Conservation (phyloP, 2,113 vertebrate species). For the Rhizomys pruinosus region DNA sequence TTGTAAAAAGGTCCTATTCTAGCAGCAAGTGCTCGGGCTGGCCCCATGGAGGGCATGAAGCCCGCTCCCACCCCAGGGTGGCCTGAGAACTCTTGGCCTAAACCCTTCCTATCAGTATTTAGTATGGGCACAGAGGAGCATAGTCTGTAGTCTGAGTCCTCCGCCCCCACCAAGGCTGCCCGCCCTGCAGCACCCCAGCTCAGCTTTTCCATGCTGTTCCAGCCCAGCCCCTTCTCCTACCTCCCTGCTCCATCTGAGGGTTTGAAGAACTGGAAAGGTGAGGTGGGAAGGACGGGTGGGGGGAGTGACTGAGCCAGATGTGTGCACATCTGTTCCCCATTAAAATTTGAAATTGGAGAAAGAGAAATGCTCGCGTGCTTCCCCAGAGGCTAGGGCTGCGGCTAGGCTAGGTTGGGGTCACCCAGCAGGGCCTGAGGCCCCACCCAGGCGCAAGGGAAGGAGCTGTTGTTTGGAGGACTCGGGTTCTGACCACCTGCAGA, state of each 20-base stretch:
- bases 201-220: neutral
- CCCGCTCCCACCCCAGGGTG: neutral
- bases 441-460: constrained; percentile 12
- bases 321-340: constrained; percentile 80
- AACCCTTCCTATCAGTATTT: constrained; percentile 12
- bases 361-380: constrained; percentile 25
- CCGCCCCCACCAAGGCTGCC: neutral
- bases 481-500: constrained; percentile 28
- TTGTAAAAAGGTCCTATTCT: neutral
- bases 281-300: constrained; percentile 42
- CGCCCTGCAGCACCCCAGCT: neutral
- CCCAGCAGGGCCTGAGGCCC: constrained; percentile 19
- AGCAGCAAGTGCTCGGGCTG: neutral
- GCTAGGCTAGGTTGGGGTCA: constrained; percentile 44
- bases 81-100: neutral
- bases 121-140: constrained; percentile 16
- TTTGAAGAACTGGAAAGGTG: constrained; percentile 66
- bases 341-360: constrained; percentile 65
- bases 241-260: constrained; percentile 1
- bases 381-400: neutral
- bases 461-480: neutral
- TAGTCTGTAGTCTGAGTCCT: neutral
- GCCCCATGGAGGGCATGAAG: neutral
- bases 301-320: constrained; percentile 15
- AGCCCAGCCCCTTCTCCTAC: neutral